Conservation (phyloP, 2,797 vertebrate genomes). For the Enteromius trimaculatus region DNA sequence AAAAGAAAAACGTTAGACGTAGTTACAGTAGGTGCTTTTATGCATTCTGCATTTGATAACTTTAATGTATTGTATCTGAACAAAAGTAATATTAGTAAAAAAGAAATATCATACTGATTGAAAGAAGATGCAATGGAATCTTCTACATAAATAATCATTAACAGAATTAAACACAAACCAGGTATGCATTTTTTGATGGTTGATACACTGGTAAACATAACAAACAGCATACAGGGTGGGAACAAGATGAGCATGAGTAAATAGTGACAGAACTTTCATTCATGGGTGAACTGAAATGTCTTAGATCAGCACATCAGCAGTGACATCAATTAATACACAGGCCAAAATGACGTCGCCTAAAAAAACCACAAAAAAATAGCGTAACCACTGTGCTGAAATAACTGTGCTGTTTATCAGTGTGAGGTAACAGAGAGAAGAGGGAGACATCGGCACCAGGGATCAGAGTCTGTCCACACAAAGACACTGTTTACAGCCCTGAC, state of each 20-base stretch:
- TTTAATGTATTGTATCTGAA: neutral
- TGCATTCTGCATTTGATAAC: too few species aligned
- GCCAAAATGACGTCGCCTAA: slow-evolving; percentile 25
- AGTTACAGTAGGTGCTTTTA: too few species aligned
- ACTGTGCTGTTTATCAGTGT: slow-evolving; percentile 12
- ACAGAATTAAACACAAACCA: neutral
- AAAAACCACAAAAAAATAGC: neutral
- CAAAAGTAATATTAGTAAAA: neutral
- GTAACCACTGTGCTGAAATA: neutral
- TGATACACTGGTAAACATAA: neutral
- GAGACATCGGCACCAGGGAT: slow-evolving; percentile 76
- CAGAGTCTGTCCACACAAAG: slow-evolving; percentile 70
- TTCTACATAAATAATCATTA: neutral
- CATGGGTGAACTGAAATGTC: slow-evolving; percentile 1
- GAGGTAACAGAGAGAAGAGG: slow-evolving; percentile 46
- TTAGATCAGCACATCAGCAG: neutral
- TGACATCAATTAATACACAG: slow-evolving; percentile 11
- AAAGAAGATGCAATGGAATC: neutral
- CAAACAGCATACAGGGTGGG: neutral
- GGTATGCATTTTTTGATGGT: neutral
- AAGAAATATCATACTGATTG: neutral
- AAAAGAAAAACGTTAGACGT: too few species aligned
- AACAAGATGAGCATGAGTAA: neutral
- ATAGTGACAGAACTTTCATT: neutral
- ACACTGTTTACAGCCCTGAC: slow-evolving; percentile 64